Conservation (phyloP, 2,888 invertebrate species). For the Caenorhabditis afra region DNA sequence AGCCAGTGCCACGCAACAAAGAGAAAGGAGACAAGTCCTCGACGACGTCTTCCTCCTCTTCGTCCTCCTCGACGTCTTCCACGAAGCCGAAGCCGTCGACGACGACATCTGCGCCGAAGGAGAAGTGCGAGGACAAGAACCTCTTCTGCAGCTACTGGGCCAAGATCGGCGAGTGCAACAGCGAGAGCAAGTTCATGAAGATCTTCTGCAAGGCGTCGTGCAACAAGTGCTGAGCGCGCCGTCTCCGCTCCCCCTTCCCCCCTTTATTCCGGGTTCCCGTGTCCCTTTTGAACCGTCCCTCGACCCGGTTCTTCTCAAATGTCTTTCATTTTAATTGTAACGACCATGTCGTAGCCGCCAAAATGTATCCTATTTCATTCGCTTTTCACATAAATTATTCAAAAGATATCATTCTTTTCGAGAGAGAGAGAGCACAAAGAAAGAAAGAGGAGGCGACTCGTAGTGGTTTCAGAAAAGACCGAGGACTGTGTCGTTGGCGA, state of each 20-base stretch:
- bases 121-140: constrained; percentile 77
- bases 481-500: constrained; percentile 54
- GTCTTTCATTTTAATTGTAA: constrained; percentile 54
- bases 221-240: constrained; percentile 52
- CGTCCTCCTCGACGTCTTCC: constrained; percentile 18
- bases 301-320: constrained; percentile 54
- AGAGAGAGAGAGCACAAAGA: background rate
- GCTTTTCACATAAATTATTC: constrained; percentile 47
- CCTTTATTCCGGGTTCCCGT: constrained; percentile 31
- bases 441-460: constrained; percentile 37
- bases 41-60: constrained; percentile 15
- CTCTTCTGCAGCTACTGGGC: constrained; percentile 81
- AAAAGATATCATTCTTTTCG: constrained; percentile 1
- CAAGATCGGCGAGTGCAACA: constrained; percentile 79
- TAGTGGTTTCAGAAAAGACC: constrained; percentile 37
- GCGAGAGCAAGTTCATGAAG: constrained; percentile 81
- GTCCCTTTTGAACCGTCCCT: constrained; percentile 32
- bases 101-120: constrained; percentile 50
- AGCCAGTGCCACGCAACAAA: constrained; percentile 49
- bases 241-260: constrained; percentile 7
- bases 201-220: constrained; percentile 74
- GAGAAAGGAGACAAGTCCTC: constrained; percentile 41
- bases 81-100: constrained; percentile 8
- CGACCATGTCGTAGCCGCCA: constrained; percentile 57
- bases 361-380: constrained; percentile 41